Percentiles rank a stretch among this genome's conserved stretches.
Conservation (phyloP, 2,113 vertebrate species). For the Cyprinus carpio region DNA sequence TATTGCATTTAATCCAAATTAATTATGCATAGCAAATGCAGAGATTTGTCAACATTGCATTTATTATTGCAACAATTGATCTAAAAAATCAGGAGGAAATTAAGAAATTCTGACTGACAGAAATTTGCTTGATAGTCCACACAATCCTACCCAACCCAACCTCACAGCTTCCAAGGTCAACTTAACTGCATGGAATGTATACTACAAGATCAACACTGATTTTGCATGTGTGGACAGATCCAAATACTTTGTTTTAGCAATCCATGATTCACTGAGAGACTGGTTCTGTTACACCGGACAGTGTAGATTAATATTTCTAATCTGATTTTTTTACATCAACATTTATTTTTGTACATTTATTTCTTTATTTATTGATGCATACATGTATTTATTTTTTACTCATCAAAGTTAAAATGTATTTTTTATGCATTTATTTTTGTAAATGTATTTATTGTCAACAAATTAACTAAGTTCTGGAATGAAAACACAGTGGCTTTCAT, state of each 20-base stretch:
- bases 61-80: too few species aligned
- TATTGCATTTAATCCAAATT: not conserved
- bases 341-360: too few species aligned
- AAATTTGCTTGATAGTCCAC: not conserved
- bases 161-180: slow-evolving; percentile 33
- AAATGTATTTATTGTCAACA: not conserved
- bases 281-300: not conserved
- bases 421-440: not conserved
- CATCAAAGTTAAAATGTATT: not conserved
- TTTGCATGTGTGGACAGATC: not conserved
- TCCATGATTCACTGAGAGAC: slow-evolving; percentile 23
- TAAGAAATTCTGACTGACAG: not conserved
- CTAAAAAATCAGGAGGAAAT: not conserved
- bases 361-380: too few species aligned
- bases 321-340: not conserved
- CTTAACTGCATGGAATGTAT: slow-evolving; percentile 21
- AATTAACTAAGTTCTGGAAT: not conserved
- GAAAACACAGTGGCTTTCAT: slow-evolving; percentile 6
- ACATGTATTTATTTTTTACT: too few species aligned
- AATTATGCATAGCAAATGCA: not conserved
- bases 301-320: not conserved
- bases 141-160: slow-evolving; percentile 10
- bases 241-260: not conserved
- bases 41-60: not conserved
- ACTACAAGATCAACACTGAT: slow-evolving; percentile 32